These are phyloP conservation scores for Pangasius sanitwongsei DNA, from an alignment of 2,797 vertebrate species.

Conservation along the genomic window DNA sequence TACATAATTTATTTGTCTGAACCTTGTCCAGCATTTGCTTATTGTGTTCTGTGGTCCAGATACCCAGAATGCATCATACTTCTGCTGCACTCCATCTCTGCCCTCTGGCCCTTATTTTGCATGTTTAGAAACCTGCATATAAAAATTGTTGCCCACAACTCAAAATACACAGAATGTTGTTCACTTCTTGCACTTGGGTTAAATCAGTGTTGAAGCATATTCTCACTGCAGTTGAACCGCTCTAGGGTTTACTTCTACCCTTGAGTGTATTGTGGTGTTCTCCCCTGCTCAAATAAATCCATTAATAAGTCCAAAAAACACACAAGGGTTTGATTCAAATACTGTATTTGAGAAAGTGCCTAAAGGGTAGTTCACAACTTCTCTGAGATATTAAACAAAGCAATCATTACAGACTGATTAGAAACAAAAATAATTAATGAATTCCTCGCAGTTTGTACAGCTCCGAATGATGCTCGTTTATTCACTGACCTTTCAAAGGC, in stretches of 20 bases:
- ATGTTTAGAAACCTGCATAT: neutral
- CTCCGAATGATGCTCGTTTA: conserved; percentile 9
- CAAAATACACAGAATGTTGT: neutral
- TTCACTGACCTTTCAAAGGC: neutral
- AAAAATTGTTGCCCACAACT: neutral
- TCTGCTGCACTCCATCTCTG: neutral
- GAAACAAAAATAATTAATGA: neutral
- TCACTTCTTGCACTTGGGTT: neutral
- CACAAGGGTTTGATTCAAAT: neutral
- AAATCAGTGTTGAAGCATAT: neutral
- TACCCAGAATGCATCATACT: neutral
- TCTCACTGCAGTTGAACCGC: neutral
- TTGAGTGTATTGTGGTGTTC: neutral
- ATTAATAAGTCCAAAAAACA: neutral
- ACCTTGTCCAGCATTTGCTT: neutral
- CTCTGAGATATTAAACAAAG: conserved; percentile 8
- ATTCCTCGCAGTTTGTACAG: conserved; percentile 12
- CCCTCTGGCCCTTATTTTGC: neutral
- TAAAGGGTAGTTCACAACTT: neutral
- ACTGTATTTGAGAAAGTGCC: neutral
- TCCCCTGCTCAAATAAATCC: neutral
- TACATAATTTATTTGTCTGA: neutral
- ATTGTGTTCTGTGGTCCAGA: neutral
- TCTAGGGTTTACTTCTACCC: neutral
- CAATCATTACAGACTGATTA: conserved; percentile 13